A percentile compares a stretch with the other conserved stretches of the same genome.
Evolutionary conservation across 1,140 invertebrate species (phyloP).

Genomic region (Drosophila sucinea): DNA sequence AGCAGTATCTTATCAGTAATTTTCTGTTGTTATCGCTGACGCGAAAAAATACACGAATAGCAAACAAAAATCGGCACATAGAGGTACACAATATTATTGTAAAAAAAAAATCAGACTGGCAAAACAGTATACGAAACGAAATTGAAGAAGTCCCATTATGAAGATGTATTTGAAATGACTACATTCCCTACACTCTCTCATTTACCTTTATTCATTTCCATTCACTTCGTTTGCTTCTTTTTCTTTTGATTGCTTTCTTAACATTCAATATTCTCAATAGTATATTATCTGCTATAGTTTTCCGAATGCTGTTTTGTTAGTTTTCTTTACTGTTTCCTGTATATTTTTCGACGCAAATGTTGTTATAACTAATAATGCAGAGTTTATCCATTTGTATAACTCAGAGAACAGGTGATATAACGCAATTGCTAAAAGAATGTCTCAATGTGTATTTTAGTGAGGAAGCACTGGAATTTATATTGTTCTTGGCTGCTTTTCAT

Average conservation of each 20-base stretch:
- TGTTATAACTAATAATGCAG: no score
- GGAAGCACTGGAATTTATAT: slow-evolving; percentile 1
- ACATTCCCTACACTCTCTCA: no score
- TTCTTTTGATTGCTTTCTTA: not conserved
- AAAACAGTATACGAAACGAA: slow-evolving; percentile 9
- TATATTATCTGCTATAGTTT: not conserved
- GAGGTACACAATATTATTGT: slow-evolving; percentile 5
- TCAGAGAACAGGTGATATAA: not conserved
- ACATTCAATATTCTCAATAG: no score
- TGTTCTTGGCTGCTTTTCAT: not conserved
- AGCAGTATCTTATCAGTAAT: slow-evolving; percentile 72
- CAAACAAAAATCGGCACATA: slow-evolving; percentile 31
- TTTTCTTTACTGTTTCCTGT: not conserved
- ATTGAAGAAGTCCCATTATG: not conserved
- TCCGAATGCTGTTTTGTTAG: not conserved
- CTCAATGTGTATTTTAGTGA: slow-evolving; percentile 5
- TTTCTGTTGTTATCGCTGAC: slow-evolving; percentile 64
- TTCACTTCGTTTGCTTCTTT: not conserved
- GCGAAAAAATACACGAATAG: slow-evolving; percentile 46
- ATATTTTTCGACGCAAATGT: not conserved
- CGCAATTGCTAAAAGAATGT: not conserved
- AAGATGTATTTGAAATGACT: not conserved
- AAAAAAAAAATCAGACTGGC: slow-evolving; percentile 24
- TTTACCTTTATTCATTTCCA: no score
- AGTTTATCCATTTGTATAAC: not conserved